Evolutionary conservation across 2,888 invertebrate species (phyloP), one percentile per base, ranked within the genome.

Genomic region (Ashinkailepas kermadecensis): DNA sequence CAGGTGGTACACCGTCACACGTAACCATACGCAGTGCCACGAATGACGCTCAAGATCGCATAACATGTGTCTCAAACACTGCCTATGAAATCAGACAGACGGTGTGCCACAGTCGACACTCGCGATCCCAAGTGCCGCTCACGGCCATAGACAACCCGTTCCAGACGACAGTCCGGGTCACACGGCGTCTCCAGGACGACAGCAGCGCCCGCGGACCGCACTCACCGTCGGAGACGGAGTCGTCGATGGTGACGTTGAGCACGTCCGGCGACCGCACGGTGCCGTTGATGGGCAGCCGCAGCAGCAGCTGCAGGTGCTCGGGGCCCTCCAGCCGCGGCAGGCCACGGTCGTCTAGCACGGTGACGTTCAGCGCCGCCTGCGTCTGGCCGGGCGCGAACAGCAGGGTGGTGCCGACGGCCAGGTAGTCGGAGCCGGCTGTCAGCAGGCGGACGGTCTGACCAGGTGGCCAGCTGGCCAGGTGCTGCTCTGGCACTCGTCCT

Each of bases 331-430:
- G 83, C 4, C 83, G 81, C 0, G 87, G 87, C 80, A 85, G 85
- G 57, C 87, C 87, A 11, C 87, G 85, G 84, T 88, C 88, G 84
- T 88, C 88, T 67, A 87, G 82, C 64, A 88, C 87, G 56, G 84
- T 85, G 54, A 88, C 86, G 25, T 85, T 82, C 11, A 87, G 84
- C 7, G 85, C 86, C 83, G 86, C 86, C 84, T 85, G 84, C 67
- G 86, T 86, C 82, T 86, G 86, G 9, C 87, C 87, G 18, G 87
- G 86, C 80, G 85, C 85, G 84, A 87, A 88, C 82, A 85, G 85
- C 21, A 88, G 84, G 62, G 86, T 86, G 74, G 85, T 85, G 82
- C 86, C 86, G 39, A 88, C 86, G 4, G 87, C 86, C 11, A 86
- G 84, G 83, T 88, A 88, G 83, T 88, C 88, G 57, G 86, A 81